Evolutionary conservation across 2,888 invertebrate genomes (phyloP), one percentile per base, ranked within the genome.

Genomic region (Drepana falcataria): DNA sequence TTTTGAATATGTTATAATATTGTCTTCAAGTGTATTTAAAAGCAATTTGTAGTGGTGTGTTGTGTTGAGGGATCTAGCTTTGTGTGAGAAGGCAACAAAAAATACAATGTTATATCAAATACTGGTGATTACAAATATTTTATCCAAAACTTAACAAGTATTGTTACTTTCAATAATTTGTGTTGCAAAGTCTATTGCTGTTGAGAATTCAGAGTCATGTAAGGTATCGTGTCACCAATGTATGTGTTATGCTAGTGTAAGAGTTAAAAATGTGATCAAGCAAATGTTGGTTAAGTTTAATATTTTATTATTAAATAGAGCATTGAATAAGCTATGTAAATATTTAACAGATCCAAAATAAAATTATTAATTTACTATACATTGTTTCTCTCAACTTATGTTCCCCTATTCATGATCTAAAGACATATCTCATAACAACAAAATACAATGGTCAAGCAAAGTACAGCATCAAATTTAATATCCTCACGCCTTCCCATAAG

Each of bases 341-440:
- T 89, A 90, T 86, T 86, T 88, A 87, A 88, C 77, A 79, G 77
- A 83, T 81, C 75, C 81, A 76, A 81, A 86, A 87, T 89, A 89
- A 88, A 90, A 79, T 90, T 90, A 90, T 85, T 89, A 90, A 91
- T 89, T 91, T 91, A 90, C 87, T 89, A 89, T 55, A 48, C 69
- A 63, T 52, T 62, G 56, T 61, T 74, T 74, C 77, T 73, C 65
- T 75, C 69, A 48, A 33, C n/a, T 21, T 41, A 55, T 52, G 1
- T 54, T 55, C 54, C 55, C 34, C 49, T 35, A 51, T 49, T 49
- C 21, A 21, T 21, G 21, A 21, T 21, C 21, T 21, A 21, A 21
- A 21, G 21, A 21, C 21, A 21, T 21, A 21, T 21, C 0, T 21
- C 1, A 21, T 21, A 21, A 21, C 21, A 21, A 21, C 21, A 21